Conservation (phyloP, 2,113 vertebrate genomes). For the Anoplopoma fimbria region DNA sequence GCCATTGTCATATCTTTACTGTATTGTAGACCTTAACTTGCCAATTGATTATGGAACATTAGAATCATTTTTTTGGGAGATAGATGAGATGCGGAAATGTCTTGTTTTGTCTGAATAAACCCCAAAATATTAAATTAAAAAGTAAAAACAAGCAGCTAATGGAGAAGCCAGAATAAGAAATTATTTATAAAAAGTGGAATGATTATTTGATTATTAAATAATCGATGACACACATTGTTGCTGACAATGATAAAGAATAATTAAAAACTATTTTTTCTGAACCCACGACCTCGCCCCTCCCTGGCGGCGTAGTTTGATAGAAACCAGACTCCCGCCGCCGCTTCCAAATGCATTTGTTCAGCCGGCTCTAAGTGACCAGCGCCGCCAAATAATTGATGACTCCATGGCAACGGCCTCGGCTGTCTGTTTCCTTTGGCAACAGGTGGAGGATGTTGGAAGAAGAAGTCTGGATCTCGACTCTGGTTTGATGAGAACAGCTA, state of each 20-base stretch:
- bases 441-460: too few species aligned
- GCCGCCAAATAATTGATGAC: constrained; percentile 53
- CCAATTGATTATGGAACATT: too few species aligned
- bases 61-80: too few species aligned
- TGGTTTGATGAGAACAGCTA: too few species aligned
- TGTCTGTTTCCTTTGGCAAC: constrained; percentile 44
- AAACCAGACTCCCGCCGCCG: constrained; percentile 65
- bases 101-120: too few species aligned
- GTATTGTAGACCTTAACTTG: neutral
- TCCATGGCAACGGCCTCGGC: constrained; percentile 14
- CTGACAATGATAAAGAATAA: neutral
- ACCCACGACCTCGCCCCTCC: neutral
- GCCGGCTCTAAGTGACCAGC: constrained; percentile 20
- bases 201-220: too few species aligned
- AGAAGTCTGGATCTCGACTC: too few species aligned
- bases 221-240: neutral
- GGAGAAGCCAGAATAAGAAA: too few species aligned
- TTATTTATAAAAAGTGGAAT: too few species aligned
- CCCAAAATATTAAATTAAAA: too few species aligned
- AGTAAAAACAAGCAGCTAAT: too few species aligned
- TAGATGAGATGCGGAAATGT: too few species aligned
- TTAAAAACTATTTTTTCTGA: neutral
- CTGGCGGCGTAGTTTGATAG: neutral
- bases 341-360: constrained; percentile 41
- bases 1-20: neutral